These are phyloP conservation scores for Acleris cristana DNA, from an alignment of 2,888 invertebrate genomes.

Conservation along the genomic window DNA sequence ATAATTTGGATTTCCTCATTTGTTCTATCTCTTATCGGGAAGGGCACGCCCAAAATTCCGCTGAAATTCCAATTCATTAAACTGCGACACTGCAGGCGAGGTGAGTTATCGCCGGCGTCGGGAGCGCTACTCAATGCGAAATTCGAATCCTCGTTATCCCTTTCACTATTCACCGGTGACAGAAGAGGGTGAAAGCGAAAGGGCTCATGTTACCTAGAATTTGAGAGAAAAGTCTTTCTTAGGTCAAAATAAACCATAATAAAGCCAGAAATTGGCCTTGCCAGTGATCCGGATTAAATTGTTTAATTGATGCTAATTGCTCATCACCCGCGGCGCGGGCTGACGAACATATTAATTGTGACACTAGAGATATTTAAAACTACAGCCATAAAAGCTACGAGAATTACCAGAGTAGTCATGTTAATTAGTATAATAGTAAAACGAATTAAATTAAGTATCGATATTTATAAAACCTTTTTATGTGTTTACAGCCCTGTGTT, in stretches of 20 bases:
- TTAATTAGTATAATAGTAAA: not conserved
- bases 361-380: constrained; percentile 27
- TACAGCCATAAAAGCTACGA: constrained; percentile 3
- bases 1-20: not conserved
- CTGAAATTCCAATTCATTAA: not conserved
- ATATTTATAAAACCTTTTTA: constrained; percentile 1
- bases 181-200: too few relatives aligned
- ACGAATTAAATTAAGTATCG: constrained; percentile 5
- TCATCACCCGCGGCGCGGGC: constrained; percentile 42
- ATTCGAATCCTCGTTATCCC: too few relatives aligned
- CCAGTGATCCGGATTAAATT: constrained; percentile 50
- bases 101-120: constrained; percentile 1
- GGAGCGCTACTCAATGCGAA: too few relatives aligned
- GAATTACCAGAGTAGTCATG: constrained; percentile 6
- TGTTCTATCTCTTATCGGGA: not conserved
- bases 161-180: too few relatives aligned
- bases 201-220: too few relatives aligned
- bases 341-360: constrained; percentile 41
- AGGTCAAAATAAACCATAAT: constrained; percentile 29
- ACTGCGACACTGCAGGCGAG: not conserved
- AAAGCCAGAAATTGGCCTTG: constrained; percentile 29
- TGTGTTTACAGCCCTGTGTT: not conserved
- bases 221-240: not conserved
- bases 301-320: constrained; percentile 64
- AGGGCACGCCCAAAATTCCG: not conserved